Conservation (phyloP, 2,797 vertebrate genomes). For the Rachycentron canadum region DNA sequence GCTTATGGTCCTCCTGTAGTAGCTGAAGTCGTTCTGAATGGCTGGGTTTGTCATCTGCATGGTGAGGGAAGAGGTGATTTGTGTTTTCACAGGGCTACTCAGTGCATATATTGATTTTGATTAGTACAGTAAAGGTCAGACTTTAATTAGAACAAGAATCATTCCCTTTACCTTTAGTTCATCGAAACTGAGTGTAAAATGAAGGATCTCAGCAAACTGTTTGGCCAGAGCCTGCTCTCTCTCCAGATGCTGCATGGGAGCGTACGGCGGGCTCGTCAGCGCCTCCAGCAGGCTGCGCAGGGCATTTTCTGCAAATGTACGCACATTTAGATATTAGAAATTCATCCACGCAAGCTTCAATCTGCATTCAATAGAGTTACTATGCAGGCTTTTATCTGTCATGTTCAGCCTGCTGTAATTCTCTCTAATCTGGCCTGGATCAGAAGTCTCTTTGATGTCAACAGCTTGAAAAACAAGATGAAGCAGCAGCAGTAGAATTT, state of each 20-base stretch:
- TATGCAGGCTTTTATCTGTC: background rate
- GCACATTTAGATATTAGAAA: constrained; percentile 6
- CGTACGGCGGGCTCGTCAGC: constrained; percentile 92
- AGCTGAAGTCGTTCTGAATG: constrained; percentile 96
- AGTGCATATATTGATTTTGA: background rate
- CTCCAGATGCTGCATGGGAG: constrained; percentile 94
- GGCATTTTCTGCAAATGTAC: constrained; percentile 86
- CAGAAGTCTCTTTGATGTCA: constrained; percentile 3
- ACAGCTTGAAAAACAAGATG: constrained; percentile 16
- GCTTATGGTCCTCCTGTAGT: constrained; percentile 94
- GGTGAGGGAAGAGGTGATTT: constrained; percentile 12
- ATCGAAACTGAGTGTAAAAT: constrained; percentile 94
- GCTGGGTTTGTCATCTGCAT: constrained; percentile 94
- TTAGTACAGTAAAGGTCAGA: constrained; percentile 28
- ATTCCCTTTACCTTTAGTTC: constrained; percentile 89
- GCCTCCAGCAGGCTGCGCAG: constrained; percentile 92
- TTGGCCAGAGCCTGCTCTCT: constrained; percentile 93
- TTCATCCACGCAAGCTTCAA: background rate
- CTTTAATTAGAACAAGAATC: constrained; percentile 2
- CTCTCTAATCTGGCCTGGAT: constrained; percentile 32
- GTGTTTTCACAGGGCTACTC: constrained; percentile 8
- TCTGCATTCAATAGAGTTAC: background rate
- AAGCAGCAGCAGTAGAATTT: constrained; percentile 1
- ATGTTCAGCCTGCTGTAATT: constrained; percentile 15
- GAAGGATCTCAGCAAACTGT: constrained; percentile 94